Evolutionary conservation across 1,140 invertebrate genomes (phyloP).

Genomic region (Linepithema humile): DNA sequence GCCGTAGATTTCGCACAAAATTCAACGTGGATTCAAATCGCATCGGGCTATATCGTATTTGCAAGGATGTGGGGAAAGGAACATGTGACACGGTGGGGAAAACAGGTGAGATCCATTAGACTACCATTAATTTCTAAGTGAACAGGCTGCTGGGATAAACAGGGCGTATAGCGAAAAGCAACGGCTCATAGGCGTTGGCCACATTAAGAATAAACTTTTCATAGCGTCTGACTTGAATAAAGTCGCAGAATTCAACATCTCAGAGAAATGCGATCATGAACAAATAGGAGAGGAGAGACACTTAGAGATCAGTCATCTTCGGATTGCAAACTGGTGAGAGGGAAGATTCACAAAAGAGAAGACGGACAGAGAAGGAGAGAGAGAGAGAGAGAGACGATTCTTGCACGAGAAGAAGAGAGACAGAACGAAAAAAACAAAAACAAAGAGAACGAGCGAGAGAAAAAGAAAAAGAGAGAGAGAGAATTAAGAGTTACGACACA

Average conservation of each 20-base stretch:
- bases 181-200: constrained; percentile 23
- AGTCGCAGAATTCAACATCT: not conserved
- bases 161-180: constrained; percentile 34
- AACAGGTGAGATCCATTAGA: constrained; percentile 12
- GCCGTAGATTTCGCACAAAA: not conserved
- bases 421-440: constrained; percentile 38
- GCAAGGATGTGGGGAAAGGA: not conserved
- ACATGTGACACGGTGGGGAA: not conserved
- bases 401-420: constrained; percentile 34
- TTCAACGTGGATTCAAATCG: constrained; percentile 13
- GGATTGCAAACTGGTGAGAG: not conserved
- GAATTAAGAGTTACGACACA: constrained; percentile 76
- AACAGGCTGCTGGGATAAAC: constrained; percentile 8
- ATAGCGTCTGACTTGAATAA: constrained; percentile 23
- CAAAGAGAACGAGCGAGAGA: constrained; percentile 27
- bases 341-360: not conserved
- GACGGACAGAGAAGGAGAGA: constrained; percentile 40
- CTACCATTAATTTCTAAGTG: constrained; percentile 16
- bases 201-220: constrained; percentile 27
- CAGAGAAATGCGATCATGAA: not conserved
- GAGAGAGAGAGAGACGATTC: constrained; percentile 34
- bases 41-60: constrained; percentile 42
- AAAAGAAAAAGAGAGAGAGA: constrained; percentile 48
- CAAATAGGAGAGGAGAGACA: constrained; percentile 3
- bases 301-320: not conserved